Evolutionary conservation across 2,888 invertebrate species (phyloP).

Genomic region (Pecten maximus): DNA sequence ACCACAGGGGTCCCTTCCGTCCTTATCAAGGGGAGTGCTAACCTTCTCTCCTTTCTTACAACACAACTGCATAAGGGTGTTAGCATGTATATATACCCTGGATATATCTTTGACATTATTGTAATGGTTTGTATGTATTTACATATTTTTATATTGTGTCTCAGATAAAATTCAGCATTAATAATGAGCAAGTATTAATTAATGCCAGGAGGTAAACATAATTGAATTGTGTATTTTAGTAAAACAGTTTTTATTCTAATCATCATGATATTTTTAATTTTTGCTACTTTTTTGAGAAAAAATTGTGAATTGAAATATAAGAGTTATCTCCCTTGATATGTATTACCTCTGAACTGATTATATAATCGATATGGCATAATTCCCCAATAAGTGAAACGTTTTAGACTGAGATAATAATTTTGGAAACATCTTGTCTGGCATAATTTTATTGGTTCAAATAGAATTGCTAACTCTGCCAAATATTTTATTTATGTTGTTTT

Average conservation of each 20-base stretch:
- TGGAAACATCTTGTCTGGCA: too few relatives aligned
- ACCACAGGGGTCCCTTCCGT: slow-evolving; percentile 86
- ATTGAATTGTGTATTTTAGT: background rate
- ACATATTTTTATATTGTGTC: background rate
- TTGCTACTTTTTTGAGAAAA: background rate
- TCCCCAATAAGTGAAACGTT: too few relatives aligned
- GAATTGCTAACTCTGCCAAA: too few relatives aligned
- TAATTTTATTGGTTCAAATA: too few relatives aligned
- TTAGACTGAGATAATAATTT: too few relatives aligned
- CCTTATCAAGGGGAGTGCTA: slow-evolving; percentile 94
- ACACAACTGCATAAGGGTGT: slow-evolving; percentile 83
- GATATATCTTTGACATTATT: background rate
- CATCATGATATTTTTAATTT: background rate
- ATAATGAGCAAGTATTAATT: background rate
- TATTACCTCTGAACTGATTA: background rate
- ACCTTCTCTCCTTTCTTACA: slow-evolving; percentile 97
- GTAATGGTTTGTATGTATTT: background rate
- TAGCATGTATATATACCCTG: background rate
- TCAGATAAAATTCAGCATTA: background rate
- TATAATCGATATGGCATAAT: too few relatives aligned
- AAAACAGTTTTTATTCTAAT: background rate
- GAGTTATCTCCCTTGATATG: background rate
- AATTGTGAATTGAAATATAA: background rate
- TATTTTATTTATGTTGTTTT: too few relatives aligned
- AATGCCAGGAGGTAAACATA: background rate